Evolutionary conservation across 2,888 invertebrate genomes (phyloP).

Genomic region (Pinctada fucata): DNA sequence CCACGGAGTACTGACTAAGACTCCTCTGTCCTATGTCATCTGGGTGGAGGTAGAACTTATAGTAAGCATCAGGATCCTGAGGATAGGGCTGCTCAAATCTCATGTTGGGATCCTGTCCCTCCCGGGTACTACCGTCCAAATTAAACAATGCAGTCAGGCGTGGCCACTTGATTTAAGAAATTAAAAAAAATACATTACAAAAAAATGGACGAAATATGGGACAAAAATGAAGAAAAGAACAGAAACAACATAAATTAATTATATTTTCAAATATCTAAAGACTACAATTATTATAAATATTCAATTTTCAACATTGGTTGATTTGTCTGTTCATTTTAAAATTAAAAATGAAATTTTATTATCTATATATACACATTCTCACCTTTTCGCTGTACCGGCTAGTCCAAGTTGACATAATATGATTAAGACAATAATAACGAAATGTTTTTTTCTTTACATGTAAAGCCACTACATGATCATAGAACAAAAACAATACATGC

Average conservation of each 20-base stretch:
- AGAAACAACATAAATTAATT: not conserved
- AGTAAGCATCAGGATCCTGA: slow-evolving; percentile 13
- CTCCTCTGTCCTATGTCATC: slow-evolving; percentile 24
- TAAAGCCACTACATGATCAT: no score
- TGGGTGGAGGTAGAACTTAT: slow-evolving; percentile 21
- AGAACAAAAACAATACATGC: no score
- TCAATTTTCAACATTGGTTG: no score
- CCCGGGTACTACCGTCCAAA: slow-evolving; percentile 4
- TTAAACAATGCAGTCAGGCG: slow-evolving; percentile 24
- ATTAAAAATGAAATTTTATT: not conserved
- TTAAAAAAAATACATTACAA: no score
- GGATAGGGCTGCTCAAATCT: slow-evolving; percentile 2
- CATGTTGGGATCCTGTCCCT: not conserved
- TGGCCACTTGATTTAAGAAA: slow-evolving; percentile 10
- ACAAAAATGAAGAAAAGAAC: no score
- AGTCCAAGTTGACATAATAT: slow-evolving; percentile 11
- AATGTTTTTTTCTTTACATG: no score
- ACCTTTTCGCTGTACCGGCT: slow-evolving; percentile 26
- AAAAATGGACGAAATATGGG: no score
- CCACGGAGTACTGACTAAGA: slow-evolving; percentile 17
- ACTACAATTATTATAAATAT: no score
- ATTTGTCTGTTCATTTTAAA: not conserved
- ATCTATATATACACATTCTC: not conserved
- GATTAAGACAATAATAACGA: not conserved
- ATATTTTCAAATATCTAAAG: no score